Percentiles rank a stretch among this genome's conserved stretches.
Conservation (phyloP, 1,140 invertebrate species). For the Drosophila sechellia region DNA sequence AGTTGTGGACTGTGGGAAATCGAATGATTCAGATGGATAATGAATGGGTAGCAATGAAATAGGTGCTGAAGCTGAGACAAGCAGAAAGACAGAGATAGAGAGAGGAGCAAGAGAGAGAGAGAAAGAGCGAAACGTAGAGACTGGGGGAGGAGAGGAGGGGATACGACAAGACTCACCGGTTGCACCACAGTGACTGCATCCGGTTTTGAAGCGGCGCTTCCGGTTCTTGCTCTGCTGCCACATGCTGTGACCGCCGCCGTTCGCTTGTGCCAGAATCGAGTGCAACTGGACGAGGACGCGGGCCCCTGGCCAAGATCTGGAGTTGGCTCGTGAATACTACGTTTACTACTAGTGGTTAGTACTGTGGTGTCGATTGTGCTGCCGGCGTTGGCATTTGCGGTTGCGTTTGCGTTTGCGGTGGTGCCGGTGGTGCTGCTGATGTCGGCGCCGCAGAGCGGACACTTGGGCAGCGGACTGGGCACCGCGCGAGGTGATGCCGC, state of each 20-base stretch:
- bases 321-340: conserved; percentile 66
- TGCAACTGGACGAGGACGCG: conserved; percentile 17
- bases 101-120: conserved; percentile 10
- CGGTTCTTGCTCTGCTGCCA: conserved; percentile 76
- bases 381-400: conserved; percentile 16
- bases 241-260: conserved; percentile 64
- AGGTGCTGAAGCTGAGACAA: conserved; percentile 32
- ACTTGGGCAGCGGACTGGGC: conserved; percentile 67
- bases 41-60: conserved; percentile 28
- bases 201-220: conserved; percentile 71
- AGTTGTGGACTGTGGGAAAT: neutral
- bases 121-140: conserved; percentile 11
- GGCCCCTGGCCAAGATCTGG: conserved; percentile 37
- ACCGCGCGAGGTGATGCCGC: conserved; percentile 66
- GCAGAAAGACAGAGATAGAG: conserved; percentile 15
- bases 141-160: conserved; percentile 23
- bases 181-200: conserved; percentile 84
- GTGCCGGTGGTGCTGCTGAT: conserved; percentile 48
- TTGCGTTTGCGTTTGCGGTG: conserved; percentile 1
- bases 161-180: conserved; percentile 81
- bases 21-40: conserved; percentile 20
- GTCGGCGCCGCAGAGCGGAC: conserved; percentile 77
- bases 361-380: conserved; percentile 42
- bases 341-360: conserved; percentile 69
- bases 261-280: conserved; percentile 78